Percentiles rank a stretch among this genome's conserved stretches.
phyloP scores from a whole-genome alignment of 2,797 vertebrate genomes.

The Hoplostethus mediterraneus region DNA sequence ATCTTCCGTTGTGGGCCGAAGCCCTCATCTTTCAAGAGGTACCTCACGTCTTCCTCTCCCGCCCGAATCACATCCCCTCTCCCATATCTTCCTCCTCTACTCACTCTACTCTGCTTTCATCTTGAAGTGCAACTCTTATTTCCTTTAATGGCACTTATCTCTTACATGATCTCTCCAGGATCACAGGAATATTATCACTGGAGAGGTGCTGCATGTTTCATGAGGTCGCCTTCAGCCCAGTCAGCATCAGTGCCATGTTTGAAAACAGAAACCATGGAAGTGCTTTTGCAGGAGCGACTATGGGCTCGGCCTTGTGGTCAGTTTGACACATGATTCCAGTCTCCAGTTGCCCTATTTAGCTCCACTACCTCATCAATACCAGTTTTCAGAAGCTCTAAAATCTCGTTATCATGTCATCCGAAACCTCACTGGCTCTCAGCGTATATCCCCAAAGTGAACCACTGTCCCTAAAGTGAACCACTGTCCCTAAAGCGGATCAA shows the following conservation, averaged over 20 bases:
- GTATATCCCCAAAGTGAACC: constrained; percentile 63
- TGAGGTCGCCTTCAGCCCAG: neutral
- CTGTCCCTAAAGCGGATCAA: constrained; percentile 59
- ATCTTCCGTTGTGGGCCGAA: neutral
- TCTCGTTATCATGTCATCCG: constrained; percentile 69
- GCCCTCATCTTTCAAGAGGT: constrained; percentile 23
- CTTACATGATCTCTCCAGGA: constrained; percentile 6
- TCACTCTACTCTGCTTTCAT: constrained; percentile 41
- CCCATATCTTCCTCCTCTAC: constrained; percentile 19
- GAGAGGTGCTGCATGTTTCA: neutral
- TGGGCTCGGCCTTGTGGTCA: constrained; percentile 28
- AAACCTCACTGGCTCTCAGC: constrained; percentile 48
- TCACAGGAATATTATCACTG: neutral
- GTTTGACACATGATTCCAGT: constrained; percentile 62
- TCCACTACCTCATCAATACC: constrained; percentile 55
- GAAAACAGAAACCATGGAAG: constrained; percentile 15
- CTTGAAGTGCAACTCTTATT: constrained; percentile 27
- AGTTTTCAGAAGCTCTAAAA: constrained; percentile 67
- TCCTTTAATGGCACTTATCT: constrained; percentile 22
- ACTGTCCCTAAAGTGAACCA: constrained; percentile 56
- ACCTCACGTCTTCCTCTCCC: constrained; percentile 4
- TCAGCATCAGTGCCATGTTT: constrained; percentile 1
- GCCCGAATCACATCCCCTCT: constrained; percentile 32
- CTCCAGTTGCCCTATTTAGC: constrained; percentile 59
- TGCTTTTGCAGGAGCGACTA: constrained; percentile 7